A percentile compares a stretch with the other conserved stretches of the same genome.
These are phyloP conservation scores for Falco punctatus DNA, from an alignment of 2,113 vertebrate genomes.

Conservation along the genomic window DNA sequence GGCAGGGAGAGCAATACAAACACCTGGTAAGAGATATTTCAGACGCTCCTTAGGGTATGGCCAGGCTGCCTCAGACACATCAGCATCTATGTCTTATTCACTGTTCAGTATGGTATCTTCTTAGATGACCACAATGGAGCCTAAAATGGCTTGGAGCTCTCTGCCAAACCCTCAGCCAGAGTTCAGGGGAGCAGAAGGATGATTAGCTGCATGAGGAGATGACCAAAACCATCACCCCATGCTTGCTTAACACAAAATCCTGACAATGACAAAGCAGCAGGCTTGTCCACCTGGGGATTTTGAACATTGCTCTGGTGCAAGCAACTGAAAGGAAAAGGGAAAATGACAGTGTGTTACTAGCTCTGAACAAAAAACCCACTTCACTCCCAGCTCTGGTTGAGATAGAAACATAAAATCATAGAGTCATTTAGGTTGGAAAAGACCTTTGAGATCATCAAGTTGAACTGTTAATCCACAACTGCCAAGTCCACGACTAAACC, in stretches of 20 bases:
- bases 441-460: no score
- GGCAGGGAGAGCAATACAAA: background rate
- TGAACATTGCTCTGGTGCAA: background rate
- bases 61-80: background rate
- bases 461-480: no score
- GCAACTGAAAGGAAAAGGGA: background rate
- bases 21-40: background rate
- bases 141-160: background rate
- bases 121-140: fast-evolving
- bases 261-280: background rate
- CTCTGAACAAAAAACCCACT: background rate
- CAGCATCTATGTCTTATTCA: background rate
- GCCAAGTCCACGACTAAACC: no score
- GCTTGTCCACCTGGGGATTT: background rate
- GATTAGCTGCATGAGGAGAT: background rate
- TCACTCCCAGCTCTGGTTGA: background rate
- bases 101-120: background rate
- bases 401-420: background rate
- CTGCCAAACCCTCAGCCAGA: background rate
- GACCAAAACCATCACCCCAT: fast-evolving
- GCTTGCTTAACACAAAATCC: background rate
- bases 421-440: no score
- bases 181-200: background rate
- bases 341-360: background rate
- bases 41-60: background rate